Percentiles rank a stretch among this genome's conserved stretches.
Conservation (phyloP, 1,140 invertebrate species). For the Heterodera schachtii region DNA sequence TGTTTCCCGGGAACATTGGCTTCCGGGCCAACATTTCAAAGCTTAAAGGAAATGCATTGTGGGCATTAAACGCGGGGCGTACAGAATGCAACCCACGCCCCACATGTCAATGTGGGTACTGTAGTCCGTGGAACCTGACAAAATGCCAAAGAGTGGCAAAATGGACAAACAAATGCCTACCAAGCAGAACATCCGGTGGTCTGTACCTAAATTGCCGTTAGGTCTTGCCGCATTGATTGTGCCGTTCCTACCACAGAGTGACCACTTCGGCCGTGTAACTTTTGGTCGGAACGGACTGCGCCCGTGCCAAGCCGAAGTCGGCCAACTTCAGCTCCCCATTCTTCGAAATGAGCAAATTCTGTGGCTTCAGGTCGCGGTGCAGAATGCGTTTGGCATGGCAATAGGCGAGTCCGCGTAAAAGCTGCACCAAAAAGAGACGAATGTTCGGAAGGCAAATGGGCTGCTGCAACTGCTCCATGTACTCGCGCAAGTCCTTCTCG, state of each 20-base stretch:
- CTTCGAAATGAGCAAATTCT: slow-evolving; percentile 76
- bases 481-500: slow-evolving; percentile 74
- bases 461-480: slow-evolving; percentile 74
- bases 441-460: slow-evolving; percentile 17
- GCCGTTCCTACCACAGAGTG: slow-evolving; percentile 72
- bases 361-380: slow-evolving; percentile 76
- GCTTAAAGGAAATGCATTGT: neutral
- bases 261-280: slow-evolving; percentile 79
- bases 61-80: slow-evolving; percentile 35
- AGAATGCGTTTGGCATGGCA: slow-evolving; percentile 74
- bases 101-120: slow-evolving; percentile 74
- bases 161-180: slow-evolving; percentile 51
- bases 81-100: slow-evolving; percentile 78
- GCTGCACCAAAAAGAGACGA: slow-evolving; percentile 74
- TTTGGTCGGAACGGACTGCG: slow-evolving; percentile 77
- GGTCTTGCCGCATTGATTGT: neutral
- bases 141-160: neutral
- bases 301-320: slow-evolving; percentile 80
- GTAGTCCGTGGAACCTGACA: slow-evolving; percentile 47
- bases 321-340: slow-evolving; percentile 75
- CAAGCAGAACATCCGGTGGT: slow-evolving; percentile 76
- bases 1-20: slow-evolving; percentile 75
- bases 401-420: slow-evolving; percentile 74
- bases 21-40: slow-evolving; percentile 74
- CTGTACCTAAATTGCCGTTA: slow-evolving; percentile 53